phyloP scores from a whole-genome alignment of 2,113 vertebrate species.

The Myrmophylax atrothorax region DNA sequence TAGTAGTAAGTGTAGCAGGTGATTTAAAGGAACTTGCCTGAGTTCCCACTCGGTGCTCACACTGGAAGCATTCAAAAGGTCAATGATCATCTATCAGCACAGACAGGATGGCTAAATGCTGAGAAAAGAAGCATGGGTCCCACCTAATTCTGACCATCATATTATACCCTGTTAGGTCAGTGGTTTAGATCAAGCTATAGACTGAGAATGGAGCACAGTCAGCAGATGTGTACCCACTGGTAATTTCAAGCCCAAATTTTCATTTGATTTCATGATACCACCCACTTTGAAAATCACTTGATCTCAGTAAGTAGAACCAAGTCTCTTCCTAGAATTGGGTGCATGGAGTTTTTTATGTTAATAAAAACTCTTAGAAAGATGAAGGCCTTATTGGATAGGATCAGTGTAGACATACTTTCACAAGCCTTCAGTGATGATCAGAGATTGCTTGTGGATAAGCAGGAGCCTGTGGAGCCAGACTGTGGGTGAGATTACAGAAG shows the following conservation, averaged over 20 bases:
- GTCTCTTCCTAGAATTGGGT: not conserved
- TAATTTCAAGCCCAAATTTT: not conserved
- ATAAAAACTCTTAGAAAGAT: not conserved
- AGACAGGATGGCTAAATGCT: not conserved
- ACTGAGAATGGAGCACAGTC: not conserved
- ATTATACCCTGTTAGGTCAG: not conserved
- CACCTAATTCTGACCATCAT: not conserved
- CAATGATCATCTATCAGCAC: not conserved
- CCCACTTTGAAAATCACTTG: not conserved
- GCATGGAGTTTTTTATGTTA: not conserved
- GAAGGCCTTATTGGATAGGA: not conserved
- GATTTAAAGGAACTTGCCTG: not conserved
- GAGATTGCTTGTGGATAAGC: not conserved
- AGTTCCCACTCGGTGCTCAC: not conserved
- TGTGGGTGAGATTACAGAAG: not conserved
- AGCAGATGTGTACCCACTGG: not conserved
- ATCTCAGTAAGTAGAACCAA: not conserved
- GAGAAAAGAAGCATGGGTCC: not conserved
- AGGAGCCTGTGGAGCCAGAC: not conserved
- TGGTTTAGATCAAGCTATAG: not conserved
- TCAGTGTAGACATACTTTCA: not conserved
- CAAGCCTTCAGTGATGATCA: not conserved
- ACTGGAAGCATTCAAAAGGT: not conserved
- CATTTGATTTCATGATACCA: not conserved
- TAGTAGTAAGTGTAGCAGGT: not conserved